phyloP scores from a whole-genome alignment of 2,888 invertebrate species.

The Boloria euphrosyne region DNA sequence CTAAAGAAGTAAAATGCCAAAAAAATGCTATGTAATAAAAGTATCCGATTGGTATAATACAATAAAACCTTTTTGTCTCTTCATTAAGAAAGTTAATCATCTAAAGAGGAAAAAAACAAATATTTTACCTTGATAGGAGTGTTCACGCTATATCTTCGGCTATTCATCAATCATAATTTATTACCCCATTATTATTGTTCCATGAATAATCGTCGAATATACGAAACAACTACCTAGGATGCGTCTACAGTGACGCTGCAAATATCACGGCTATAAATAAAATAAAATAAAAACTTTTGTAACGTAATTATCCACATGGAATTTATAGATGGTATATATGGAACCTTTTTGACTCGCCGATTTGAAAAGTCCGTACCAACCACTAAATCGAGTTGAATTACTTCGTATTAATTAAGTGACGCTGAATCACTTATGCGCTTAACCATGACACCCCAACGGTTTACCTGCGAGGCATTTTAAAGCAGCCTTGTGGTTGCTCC shows the following conservation, averaged over 20 bases:
- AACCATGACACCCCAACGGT: too few relatives aligned
- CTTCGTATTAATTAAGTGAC: too few relatives aligned
- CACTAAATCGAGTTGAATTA: too few relatives aligned
- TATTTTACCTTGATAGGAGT: constrained; percentile 57
- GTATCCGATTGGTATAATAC: too few relatives aligned
- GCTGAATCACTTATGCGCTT: too few relatives aligned
- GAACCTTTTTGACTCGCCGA: too few relatives aligned
- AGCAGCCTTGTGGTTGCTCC: too few relatives aligned
- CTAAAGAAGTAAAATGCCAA: too few relatives aligned
- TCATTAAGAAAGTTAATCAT: constrained; percentile 28
- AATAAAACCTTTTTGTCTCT: constrained; percentile 7
- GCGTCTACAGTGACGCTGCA: constrained; percentile 49
- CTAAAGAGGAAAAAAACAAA: constrained; percentile 36
- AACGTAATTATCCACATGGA: background rate
- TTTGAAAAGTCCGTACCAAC: too few relatives aligned
- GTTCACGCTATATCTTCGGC: constrained; percentile 43
- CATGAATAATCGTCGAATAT: constrained; percentile 78
- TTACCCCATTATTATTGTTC: constrained; percentile 74
- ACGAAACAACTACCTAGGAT: constrained; percentile 72
- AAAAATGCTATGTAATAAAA: too few relatives aligned
- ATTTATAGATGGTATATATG: background rate
- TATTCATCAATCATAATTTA: constrained; percentile 81
- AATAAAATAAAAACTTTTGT: background rate
- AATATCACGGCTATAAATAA: background rate
- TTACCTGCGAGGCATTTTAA: too few relatives aligned